A percentile compares a stretch with the other conserved stretches of the same genome.
Evolutionary conservation across 2,888 invertebrate genomes (phyloP).

Genomic region (Sarcophaga variegata): DNA sequence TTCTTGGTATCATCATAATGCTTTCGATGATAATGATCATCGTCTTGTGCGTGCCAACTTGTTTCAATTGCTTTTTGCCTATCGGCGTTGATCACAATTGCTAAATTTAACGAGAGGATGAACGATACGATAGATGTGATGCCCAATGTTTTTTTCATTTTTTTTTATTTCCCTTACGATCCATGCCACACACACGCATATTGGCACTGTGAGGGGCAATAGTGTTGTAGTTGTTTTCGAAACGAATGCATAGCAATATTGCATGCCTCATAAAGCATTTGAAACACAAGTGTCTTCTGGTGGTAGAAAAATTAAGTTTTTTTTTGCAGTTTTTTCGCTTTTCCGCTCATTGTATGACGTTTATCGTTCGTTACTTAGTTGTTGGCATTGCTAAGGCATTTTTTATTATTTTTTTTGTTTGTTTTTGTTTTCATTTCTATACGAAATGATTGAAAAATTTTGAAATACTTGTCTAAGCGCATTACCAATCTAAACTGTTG

Average conservation of each 20-base stretch:
- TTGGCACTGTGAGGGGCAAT: neutral
- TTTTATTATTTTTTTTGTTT: slow-evolving; percentile 1
- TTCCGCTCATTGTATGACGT: neutral
- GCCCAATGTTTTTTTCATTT: neutral
- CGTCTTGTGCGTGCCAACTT: slow-evolving; percentile 64
- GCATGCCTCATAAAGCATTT: slow-evolving; percentile 56
- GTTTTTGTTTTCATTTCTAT: neutral
- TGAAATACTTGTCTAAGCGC: slow-evolving; percentile 52
- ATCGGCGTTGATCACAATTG: slow-evolving; percentile 70
- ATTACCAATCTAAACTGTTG: slow-evolving; percentile 44
- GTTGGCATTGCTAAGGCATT: slow-evolving; percentile 38
- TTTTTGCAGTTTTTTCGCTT: slow-evolving; percentile 37
- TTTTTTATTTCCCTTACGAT: slow-evolving; percentile 25
- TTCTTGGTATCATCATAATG: slow-evolving; percentile 15
- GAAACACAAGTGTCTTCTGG: slow-evolving; percentile 54
- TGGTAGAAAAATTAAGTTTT: slow-evolving; percentile 18
- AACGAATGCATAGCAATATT: slow-evolving; percentile 38
- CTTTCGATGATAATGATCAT: slow-evolving; percentile 27
- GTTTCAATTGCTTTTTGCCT: slow-evolving; percentile 61
- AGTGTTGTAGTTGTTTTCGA: slow-evolving; percentile 18
- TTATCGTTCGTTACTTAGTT: slow-evolving; percentile 1
- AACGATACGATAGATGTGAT: slow-evolving; percentile 54
- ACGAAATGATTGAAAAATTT: slow-evolving; percentile 59
- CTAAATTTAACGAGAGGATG: slow-evolving; percentile 66
- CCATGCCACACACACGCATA: slow-evolving; percentile 65